Base-by-base conservation (phyloP, 1,140 invertebrate genomes). In the Drosophila mauritiana region DNA sequence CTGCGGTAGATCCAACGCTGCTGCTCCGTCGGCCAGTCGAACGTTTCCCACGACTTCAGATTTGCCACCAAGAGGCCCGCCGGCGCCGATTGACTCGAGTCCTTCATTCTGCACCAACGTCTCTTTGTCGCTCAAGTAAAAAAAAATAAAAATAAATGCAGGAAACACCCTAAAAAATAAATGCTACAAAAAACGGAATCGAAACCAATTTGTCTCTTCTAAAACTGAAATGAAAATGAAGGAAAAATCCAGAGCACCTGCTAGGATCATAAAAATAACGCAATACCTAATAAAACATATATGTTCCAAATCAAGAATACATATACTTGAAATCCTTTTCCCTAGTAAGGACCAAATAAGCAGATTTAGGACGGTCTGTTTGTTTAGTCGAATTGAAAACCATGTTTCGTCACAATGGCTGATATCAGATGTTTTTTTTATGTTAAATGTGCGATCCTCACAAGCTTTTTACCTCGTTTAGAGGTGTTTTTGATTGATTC, bases 1-100 rank as follows among this genome's bases (percentile, higher is more conserved):
- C 67, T 80, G 8, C 86, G 82, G 6, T 78, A 70, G 8, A 89
- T 81, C 25, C 42, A 11, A 0, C 67, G 51, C 7, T 54, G 54
- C 43, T 70, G 78, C 3, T 76, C 46, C 5, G 27, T 20, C 31
- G 73, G 40, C 63, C 73, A 80, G 11, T 55, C 59, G 3, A 75
- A 55, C 5, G 34, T 6, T 49, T 85, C 34, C 86, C 85, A 89
- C 0, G 81, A 58, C 12, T 25, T 43, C 8, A 40, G 8, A 0
- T 17, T 15, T 0, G 25, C 42, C n/a, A 34, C 17, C 4, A 82
- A 34, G 11, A 40, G 25, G 12, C 37, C 49, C 0, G 20, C n/a
- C 6, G 39, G 65, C 10, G 37, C 17, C 0, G 4, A 31, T 2
- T 13, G 0, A 15, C n/a, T 10, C 10, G 25, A 1, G 8, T 57